A percentile compares a stretch with the other conserved stretches of the same genome.
Evolutionary conservation across 1,140 invertebrate species (phyloP).

Genomic region (Psix sp.): DNA sequence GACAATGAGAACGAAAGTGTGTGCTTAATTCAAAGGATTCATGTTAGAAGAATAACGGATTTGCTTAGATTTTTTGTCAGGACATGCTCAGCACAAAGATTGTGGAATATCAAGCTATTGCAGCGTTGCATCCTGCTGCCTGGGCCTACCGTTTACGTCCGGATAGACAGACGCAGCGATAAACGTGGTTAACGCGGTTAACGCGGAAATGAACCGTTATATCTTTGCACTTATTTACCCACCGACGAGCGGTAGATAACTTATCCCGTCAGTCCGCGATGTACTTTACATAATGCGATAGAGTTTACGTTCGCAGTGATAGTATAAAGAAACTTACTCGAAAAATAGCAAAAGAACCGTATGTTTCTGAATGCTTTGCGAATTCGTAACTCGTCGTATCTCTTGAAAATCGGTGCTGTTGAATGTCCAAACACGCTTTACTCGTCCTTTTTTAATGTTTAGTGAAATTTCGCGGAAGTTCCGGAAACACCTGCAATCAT

Average conservation of each 20-base stretch:
- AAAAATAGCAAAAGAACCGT: conserved; percentile 62
- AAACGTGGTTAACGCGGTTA: conserved; percentile 68
- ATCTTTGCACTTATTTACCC: conserved; percentile 76
- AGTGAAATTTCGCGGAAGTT: conserved; percentile 18
- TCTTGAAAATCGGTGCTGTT: conserved; percentile 50
- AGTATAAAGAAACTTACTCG: conserved; percentile 58
- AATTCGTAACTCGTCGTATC: conserved; percentile 55
- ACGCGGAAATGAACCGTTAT: conserved; percentile 77
- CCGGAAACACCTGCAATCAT: conserved; percentile 10
- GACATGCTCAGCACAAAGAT: conserved; percentile 41
- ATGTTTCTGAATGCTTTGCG: conserved; percentile 50
- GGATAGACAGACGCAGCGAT: conserved; percentile 74
- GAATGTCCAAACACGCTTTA: conserved; percentile 30
- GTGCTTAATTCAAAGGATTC: conserved; percentile 27
- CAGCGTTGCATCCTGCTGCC: conserved; percentile 67
- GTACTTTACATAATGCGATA: conserved; percentile 65
- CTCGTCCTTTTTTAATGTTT: conserved; percentile 15
- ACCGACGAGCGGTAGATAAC: conserved; percentile 65
- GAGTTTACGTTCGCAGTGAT: conserved; percentile 61
- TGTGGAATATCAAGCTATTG: conserved; percentile 45
- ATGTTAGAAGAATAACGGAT: conserved; percentile 27
- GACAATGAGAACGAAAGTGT: not conserved
- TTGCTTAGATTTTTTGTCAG: conserved; percentile 22
- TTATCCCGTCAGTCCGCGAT: conserved; percentile 61
- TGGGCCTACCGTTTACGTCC: conserved; percentile 63